Base-by-base conservation (phyloP, 2,888 invertebrate genomes). In the Cheilosia vulpina region DNA sequence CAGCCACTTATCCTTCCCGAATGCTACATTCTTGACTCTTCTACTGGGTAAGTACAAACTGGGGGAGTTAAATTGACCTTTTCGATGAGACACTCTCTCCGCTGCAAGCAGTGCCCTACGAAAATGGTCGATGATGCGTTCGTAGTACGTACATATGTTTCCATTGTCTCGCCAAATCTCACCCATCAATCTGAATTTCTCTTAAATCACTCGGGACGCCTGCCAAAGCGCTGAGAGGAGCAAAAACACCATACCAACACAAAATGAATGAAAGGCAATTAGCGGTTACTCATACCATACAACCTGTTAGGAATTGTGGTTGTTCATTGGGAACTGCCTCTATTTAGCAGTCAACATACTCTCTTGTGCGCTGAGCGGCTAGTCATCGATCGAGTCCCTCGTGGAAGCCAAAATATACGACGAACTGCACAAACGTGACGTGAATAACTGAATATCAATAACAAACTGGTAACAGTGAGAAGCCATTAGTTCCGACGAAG, bases 361-460 rank as follows among this genome's bases (percentile, higher is more conserved):
- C 58, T 62, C 57, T 45, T 52, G 34, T 21, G 38, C 38, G 17
- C 0, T 41, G 52, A 45, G 31, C 24, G 24, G 27, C 53, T 34
- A 66, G 57, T 66, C 75, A 69, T 80, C 55, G 60, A 80, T 84
- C 60, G 53, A 75, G 60, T 80, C 69, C 75, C 80, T 71, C 45
- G 27, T 43, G 71, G 71, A 71, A 1, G 24, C 62, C 47, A 71
- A 75, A 79, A 71, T 66, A 58, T 60, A 66, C 58, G 24, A 24
- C 53, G 62, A 75, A 80, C 72, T 50, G 55, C 68, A 55, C 11
- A 53, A 65, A 79, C 84, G 84, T 84, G 84, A 79, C 75, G 27
- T 60, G 80, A 69, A 84, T 84, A 84, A 84, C 84, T 84, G 75
- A 84, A 84, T 80, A 79, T 60, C 63, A 80, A 84, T 65, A 84